Percentiles rank a stretch among this genome's conserved stretches.
phyloP scores from a whole-genome alignment of 2,113 vertebrate species.

The Emydocephalus ijimae region DNA sequence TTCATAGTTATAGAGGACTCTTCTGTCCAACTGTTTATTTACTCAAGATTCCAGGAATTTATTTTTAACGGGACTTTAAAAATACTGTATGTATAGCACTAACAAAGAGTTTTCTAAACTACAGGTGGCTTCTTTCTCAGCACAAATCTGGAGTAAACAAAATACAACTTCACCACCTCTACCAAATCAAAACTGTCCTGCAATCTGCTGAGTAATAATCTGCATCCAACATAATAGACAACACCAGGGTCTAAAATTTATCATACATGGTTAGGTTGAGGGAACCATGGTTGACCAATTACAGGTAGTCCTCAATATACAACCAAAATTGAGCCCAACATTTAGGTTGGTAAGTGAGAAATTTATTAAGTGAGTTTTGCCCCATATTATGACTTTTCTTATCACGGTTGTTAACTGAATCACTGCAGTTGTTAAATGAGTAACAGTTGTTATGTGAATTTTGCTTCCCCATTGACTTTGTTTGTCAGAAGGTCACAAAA shows the following conservation, averaged over 20 bases:
- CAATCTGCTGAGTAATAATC: conserved; percentile 28
- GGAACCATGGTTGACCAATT: not conserved
- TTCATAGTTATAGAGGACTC: conserved; percentile 57
- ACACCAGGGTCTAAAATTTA: not conserved
- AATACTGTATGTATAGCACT: conserved; percentile 45
- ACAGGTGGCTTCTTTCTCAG: not conserved
- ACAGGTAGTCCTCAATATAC: not conserved
- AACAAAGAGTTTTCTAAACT: conserved; percentile 59
- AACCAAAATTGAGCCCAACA: not conserved
- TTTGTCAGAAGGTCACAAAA: not conserved
- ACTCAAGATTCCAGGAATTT: conserved; percentile 59
- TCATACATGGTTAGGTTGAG: not conserved
- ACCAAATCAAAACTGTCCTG: conserved; percentile 33
- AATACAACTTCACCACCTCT: conserved; percentile 27
- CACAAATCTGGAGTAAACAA: conserved; percentile 11
- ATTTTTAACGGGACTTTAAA: conserved; percentile 61
- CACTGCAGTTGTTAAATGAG: not conserved
- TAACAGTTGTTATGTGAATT: not conserved
- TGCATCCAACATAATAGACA: conserved; percentile 29
- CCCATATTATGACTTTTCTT: not conserved
- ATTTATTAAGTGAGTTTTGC: not conserved
- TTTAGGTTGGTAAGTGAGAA: not conserved
- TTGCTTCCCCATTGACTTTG: not conserved
- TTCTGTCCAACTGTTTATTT: conserved; percentile 68
- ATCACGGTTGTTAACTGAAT: not conserved